Percentiles rank a stretch among this genome's conserved stretches.
Evolutionary conservation across 1,140 invertebrate genomes (phyloP).

Genomic region (Laupala kohalensis): DNA sequence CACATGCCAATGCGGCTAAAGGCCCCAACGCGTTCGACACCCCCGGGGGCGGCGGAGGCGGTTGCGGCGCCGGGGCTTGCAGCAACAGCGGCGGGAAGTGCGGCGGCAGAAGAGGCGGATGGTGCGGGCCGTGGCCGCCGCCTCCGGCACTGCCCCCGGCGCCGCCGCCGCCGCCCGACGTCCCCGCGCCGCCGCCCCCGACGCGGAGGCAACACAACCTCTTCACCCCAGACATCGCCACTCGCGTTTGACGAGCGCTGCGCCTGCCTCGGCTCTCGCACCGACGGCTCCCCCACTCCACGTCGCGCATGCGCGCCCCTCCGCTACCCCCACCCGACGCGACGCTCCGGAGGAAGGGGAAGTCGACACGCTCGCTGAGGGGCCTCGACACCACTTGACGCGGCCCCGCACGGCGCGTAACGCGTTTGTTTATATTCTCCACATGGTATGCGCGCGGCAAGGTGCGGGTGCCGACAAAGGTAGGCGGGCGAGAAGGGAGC

Average conservation of each 20-base stretch:
- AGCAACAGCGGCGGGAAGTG: neutral
- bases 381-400: neutral
- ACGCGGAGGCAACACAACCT: conserved; percentile 30
- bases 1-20: neutral
- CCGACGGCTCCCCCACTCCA: neutral
- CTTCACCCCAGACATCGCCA: conserved; percentile 18
- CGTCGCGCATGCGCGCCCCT: neutral
- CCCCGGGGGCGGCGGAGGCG: neutral
- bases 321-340: neutral
- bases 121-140: neutral
- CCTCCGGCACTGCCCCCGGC: neutral
- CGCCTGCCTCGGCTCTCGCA: conserved; percentile 1
- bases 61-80: no score
- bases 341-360: neutral
- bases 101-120: neutral
- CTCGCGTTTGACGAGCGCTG: conserved; percentile 1
- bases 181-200: conserved; percentile 15
- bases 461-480: conserved; percentile 10
- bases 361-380: neutral
- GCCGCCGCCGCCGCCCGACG: conserved; percentile 2
- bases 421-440: conserved; percentile 14
- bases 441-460: conserved; percentile 5
- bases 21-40: neutral
- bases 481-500: neutral
- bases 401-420: neutral